These are phyloP conservation scores for Poecilus cupreus DNA, from an alignment of 2,888 invertebrate genomes.

Conservation along the genomic window DNA sequence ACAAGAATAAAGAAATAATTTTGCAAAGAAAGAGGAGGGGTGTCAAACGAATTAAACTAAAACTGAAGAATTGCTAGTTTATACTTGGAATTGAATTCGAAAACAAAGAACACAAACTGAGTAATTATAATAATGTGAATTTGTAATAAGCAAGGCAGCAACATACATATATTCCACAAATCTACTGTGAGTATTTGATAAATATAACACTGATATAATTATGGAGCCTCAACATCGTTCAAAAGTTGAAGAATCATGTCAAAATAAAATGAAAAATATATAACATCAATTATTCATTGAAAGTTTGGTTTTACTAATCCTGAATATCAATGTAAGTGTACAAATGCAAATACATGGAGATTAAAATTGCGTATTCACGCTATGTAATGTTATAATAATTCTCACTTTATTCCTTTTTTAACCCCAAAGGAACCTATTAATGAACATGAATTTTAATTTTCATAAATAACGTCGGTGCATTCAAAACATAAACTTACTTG, in stretches of 20 bases:
- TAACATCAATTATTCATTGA: constrained; percentile 16
- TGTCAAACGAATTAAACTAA: constrained; percentile 8
- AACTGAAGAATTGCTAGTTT: constrained; percentile 32
- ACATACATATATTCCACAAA: neutral
- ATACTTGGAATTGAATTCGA: constrained; percentile 7
- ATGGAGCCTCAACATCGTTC: constrained; percentile 19
- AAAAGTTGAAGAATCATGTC: constrained; percentile 38
- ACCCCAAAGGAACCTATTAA: constrained; percentile 32
- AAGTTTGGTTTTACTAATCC: neutral
- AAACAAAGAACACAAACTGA: constrained; percentile 20
- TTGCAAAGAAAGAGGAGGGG: neutral
- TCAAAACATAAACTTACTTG: neutral
- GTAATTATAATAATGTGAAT: constrained; percentile 19
- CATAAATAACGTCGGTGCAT: constrained; percentile 5
- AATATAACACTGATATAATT: constrained; percentile 25
- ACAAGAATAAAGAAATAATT: constrained; percentile 39
- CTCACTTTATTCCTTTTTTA: constrained; percentile 15
- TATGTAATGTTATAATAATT: constrained; percentile 5
- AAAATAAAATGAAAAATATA: constrained; percentile 28
- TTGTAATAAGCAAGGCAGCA: neutral
- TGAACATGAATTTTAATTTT: neutral
- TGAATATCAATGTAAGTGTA: constrained; percentile 27
- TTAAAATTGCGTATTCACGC: constrained; percentile 55
- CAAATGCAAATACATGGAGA: constrained; percentile 31
- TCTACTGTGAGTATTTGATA: constrained; percentile 16